Evolutionary conservation across 2,113 vertebrate genomes (phyloP), one percentile per base, ranked within the genome.

Genomic region (Oncorhynchus clarkii): DNA sequence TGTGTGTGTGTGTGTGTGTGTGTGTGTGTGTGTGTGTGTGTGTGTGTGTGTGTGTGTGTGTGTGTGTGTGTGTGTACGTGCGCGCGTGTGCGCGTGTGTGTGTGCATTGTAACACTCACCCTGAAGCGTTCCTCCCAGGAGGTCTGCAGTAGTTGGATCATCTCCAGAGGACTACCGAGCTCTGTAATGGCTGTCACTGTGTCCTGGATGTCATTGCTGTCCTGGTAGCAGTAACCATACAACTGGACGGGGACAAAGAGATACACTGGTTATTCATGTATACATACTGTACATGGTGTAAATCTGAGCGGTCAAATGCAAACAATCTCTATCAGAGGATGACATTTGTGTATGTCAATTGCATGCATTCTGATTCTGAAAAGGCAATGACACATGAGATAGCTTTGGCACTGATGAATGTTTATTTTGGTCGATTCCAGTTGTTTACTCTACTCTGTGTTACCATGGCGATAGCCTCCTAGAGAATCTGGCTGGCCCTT

Each of bases 121-220:
- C 95, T 91, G 88, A 97, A 96, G 70, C 96, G 92, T 70, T 96
- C 95, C 87, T 97, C 96, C 96, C 96, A 97, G 73, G 96, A 95
- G 2, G 95, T 95, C 88, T 97, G 96, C 70, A 97, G 89, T 78
- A 97, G 93, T 88, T 95, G 95, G 86, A 97, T 96, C 96, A 97
- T 97, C 86, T 97, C 96, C 75, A 97, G 89, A 5, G 96, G 96
- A 1, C 94, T 93, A 5, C 96, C 96, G 69, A 97, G 92, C 81
- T 97, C 96, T 9, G 95, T 97, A 93, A 97, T 96, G 87, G 96
- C 95, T 0, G 95, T 97, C 91, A 97, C 92, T 0, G 95, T 95
- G 81, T 96, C 93, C 16, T 93, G 89, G 81, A 96, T 95, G 85
- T 95, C 95, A 48, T 94, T 95, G 74, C 92, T 96, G 71, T 96